Percentiles rank a stretch among this genome's conserved stretches.
These are phyloP conservation scores for Lithophane leautieri DNA, from an alignment of 2,888 invertebrate species.

Conservation along the genomic window DNA sequence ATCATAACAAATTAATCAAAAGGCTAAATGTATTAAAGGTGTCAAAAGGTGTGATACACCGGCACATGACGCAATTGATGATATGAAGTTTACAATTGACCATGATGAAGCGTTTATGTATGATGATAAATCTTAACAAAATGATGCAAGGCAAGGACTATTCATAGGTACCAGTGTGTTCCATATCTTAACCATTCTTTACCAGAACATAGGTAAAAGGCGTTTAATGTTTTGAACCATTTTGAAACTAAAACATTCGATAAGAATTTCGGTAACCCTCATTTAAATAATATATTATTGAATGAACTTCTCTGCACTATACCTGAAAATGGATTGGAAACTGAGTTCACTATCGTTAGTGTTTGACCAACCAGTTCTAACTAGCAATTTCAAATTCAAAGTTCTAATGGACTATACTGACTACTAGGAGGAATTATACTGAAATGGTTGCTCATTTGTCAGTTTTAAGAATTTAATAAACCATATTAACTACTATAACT, in stretches of 20 bases:
- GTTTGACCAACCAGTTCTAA: slow-evolving; percentile 33
- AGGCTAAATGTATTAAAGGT: slow-evolving; percentile 38
- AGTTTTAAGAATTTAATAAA: slow-evolving; percentile 12
- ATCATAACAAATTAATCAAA: slow-evolving; percentile 47
- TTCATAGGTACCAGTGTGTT: not conserved
- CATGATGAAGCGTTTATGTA: slow-evolving; percentile 23
- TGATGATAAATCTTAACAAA: slow-evolving; percentile 42
- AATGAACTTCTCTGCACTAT: slow-evolving; percentile 29
- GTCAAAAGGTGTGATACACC: slow-evolving; percentile 42
- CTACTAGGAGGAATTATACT: slow-evolving; percentile 12
- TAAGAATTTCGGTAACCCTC: slow-evolving; percentile 31
- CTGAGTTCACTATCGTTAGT: slow-evolving; percentile 7
- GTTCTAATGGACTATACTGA: slow-evolving; percentile 37
- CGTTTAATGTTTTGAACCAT: slow-evolving; percentile 16
- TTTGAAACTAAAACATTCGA: slow-evolving; percentile 25
- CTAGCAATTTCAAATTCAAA: slow-evolving; percentile 55
- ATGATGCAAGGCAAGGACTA: slow-evolving; percentile 33
- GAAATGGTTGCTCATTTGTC: slow-evolving; percentile 36
- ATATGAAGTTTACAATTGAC: slow-evolving; percentile 42
- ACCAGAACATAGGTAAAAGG: not conserved
- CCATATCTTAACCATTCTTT: not conserved
- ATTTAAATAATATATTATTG: slow-evolving; percentile 23
- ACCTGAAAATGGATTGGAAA: slow-evolving; percentile 48
- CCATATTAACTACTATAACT: slow-evolving; percentile 52
- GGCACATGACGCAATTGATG: slow-evolving; percentile 51